These are phyloP conservation scores for Rhynchonycteris naso DNA, from an alignment of 2,797 vertebrate genomes.

Conservation along the genomic window DNA sequence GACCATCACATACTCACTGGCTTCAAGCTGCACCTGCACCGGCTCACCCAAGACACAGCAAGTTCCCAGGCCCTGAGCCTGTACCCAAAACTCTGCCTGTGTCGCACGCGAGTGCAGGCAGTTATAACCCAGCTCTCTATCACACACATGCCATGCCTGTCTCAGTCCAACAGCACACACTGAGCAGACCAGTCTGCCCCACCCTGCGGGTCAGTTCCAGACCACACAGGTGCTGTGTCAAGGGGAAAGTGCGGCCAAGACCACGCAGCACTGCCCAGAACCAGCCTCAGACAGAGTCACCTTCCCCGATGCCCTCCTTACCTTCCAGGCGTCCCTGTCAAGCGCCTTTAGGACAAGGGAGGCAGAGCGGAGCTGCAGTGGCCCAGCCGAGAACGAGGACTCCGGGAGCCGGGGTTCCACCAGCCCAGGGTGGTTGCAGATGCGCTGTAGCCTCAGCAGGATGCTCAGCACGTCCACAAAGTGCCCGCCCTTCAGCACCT, in stretches of 20 bases:
- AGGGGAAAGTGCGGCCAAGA: neutral
- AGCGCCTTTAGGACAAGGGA: constrained; percentile 89
- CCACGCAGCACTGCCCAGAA: no score
- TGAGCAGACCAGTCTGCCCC: neutral
- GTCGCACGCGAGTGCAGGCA: neutral
- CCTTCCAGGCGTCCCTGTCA: constrained; percentile 88
- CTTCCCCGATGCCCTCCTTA: constrained; percentile 55
- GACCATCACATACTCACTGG: neutral
- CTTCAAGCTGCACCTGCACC: neutral
- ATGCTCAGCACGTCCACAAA: constrained; percentile 92
- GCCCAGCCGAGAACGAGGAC: constrained; percentile 87
- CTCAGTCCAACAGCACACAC: accelerated
- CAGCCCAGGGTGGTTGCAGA: constrained; percentile 94
- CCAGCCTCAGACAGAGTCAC: neutral
- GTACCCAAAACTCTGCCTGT: neutral
- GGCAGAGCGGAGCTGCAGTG: constrained; percentile 87
- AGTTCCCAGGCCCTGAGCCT: neutral
- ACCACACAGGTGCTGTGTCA: accelerated
- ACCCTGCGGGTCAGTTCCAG: neutral
- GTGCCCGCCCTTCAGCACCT: constrained; percentile 92
- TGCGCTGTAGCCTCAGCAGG: constrained; percentile 91
- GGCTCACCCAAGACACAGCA: neutral
- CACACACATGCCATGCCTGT: accelerated
- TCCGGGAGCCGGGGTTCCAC: constrained; percentile 86
- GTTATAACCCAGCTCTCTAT: neutral